These are phyloP conservation scores for Branchinecta lynchi DNA, from an alignment of 1,140 invertebrate genomes.

Conservation along the genomic window DNA sequence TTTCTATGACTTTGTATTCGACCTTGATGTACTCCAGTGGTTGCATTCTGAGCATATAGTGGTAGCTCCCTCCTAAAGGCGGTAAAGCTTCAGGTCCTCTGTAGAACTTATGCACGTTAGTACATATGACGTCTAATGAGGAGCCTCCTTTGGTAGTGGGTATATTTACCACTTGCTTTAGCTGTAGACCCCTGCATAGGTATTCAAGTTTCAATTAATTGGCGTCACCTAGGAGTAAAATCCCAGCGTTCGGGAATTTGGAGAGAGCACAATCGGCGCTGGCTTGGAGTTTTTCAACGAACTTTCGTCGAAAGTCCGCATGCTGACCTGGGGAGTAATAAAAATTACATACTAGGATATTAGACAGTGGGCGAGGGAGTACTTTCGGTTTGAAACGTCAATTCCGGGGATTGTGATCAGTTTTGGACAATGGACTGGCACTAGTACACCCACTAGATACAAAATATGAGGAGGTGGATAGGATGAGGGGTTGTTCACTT, in stretches of 20 bases:
- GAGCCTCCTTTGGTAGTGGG: no score
- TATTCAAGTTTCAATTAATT: slow-evolving; percentile 6
- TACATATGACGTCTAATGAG: slow-evolving; percentile 5
- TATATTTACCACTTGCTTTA: no score
- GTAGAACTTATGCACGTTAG: slow-evolving; percentile 9
- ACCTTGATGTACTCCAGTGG: slow-evolving; percentile 1
- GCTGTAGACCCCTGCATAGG: no score
- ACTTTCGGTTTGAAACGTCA: neutral
- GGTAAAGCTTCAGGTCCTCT: neutral
- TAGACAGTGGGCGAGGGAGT: slow-evolving; percentile 4
- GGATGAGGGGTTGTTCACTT: no score
- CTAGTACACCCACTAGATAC: no score
- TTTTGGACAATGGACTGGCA: neutral
- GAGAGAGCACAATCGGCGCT: slow-evolving; percentile 4
- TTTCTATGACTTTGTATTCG: slow-evolving; percentile 6
- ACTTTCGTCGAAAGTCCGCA: slow-evolving; percentile 1
- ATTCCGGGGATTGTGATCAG: neutral
- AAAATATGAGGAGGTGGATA: no score
- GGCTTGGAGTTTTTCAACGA: no score
- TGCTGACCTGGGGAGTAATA: slow-evolving; percentile 8
- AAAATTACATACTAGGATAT: slow-evolving; percentile 7
- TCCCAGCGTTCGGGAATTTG: slow-evolving; percentile 4
- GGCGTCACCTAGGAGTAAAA: slow-evolving; percentile 5
- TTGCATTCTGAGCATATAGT: slow-evolving; percentile 1
- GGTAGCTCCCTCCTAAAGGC: neutral